Base-by-base conservation (phyloP, 1,140 invertebrate genomes). In the Eurosta solidaginis region DNA sequence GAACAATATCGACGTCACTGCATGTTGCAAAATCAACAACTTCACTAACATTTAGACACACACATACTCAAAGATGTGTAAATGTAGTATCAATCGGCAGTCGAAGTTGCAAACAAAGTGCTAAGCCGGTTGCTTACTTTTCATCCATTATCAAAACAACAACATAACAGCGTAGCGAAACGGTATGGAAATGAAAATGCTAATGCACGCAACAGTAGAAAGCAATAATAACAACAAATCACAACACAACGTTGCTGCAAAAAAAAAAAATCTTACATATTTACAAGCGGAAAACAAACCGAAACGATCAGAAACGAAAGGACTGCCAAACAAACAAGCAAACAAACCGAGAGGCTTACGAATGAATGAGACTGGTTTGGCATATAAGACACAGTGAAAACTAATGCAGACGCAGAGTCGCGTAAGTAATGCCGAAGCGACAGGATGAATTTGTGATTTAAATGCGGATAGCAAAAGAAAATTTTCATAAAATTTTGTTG, bases 341-440 rank as follows among this genome's bases (percentile, higher is more conserved):
- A 49, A 76, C 45, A 76, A 76, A 33, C 7, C 10, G 73, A 75
- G 25, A 25, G 74, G 36, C 47, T 12, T 22, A 44, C 77, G 54
- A 44, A 3, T 73, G 50, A 75, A 77, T 50, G 79, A 82, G 17
- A 45, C 44, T 17, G 17, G 17, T 17, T 7, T 45, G 44, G 17
- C 17, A 14, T 85, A 85, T 85, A 85, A 85, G 82, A 82, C 79
- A 78, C 82, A 76, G 79, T 73, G 63, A 73, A 44, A 78, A 42
- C 47, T 29, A 27, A 75, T 78, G 75, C 29, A 77, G 63, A 59
- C 74, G 78, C 82, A 76, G 83, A 85, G 84, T 85, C 84, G 84
- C 83, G 84, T 40, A 79, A 80, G 79, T 79, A 80, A 82, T 83
- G 81, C 81, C 78, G 79, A 84, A 78, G 42, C 78, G 49, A 49